Evolutionary conservation across 2,888 invertebrate genomes (phyloP), one percentile per base, ranked within the genome.

Genomic region (Petrophora chlorosata): DNA sequence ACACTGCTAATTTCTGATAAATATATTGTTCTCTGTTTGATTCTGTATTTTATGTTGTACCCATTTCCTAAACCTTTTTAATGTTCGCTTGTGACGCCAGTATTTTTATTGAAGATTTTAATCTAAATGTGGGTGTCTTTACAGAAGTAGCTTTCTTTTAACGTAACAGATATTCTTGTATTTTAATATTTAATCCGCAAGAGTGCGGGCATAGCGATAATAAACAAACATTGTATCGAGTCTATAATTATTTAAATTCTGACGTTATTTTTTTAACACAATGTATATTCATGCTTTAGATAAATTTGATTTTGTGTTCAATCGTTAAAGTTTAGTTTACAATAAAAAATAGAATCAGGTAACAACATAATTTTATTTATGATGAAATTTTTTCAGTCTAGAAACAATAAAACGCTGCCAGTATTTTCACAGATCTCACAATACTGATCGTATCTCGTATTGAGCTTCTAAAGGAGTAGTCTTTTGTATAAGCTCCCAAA

Each of bases 121-220:
- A 29, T 33, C n/a, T 17, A 8, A 16, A 16, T 25, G 10, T 25
- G 14, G 23, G 38, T 38, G 42, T 33, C 14, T 50, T 40, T 40
- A 19, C 23, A 25, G 28, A 38, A 49, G 33, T 41, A 43, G 38
- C 26, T 12, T 15, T 16, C 25, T 35, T 2, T 35, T 57, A 45
- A 48, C 41, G 47, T 59, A 40, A 53, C 50, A 46, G 48, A 47
- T 52, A 49, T 53, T 41, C 33, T 43, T 9, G 38, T 50, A 48
- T 41, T 50, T 53, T 33, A 34, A 33, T 5, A 1, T 46, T 50
- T 35, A 30, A 43, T 52, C 63, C 66, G 63, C 66, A 52, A 46
- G 61, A 63, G 66, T 65, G 67, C 66, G 68, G 68, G 66, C 66
- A 67, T 42, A 44, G 52, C 59, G 54, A 50, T 59, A 56, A 48